A percentile compares a stretch with the other conserved stretches of the same genome.
Conservation (phyloP, 2,113 vertebrate species). For the Apaloderma vittatum region DNA sequence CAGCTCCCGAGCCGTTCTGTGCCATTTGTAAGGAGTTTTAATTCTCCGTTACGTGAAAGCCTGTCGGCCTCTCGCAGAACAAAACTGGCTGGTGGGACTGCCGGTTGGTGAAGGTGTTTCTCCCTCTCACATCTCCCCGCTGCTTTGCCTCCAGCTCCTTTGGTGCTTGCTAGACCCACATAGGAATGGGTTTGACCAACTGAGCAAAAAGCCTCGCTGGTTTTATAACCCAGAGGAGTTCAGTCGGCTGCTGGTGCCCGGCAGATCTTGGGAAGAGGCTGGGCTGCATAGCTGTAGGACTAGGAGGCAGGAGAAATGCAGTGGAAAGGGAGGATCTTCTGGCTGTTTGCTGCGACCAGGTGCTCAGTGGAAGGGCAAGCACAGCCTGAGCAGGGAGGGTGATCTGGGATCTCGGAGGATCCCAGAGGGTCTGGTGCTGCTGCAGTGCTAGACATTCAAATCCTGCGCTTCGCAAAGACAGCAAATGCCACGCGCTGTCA, state of each 20-base stretch:
- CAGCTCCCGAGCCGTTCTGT: background rate
- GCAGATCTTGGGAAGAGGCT: background rate
- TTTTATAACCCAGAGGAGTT: background rate
- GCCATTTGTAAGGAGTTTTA: background rate
- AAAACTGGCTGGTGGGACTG: background rate
- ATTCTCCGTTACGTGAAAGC: background rate
- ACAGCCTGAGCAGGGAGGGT: background rate
- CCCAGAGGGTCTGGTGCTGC: background rate
- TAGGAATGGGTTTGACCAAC: background rate
- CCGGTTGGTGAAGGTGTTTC: background rate
- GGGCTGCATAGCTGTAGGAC: background rate
- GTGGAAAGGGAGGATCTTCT: background rate
- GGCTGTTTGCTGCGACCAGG: background rate
- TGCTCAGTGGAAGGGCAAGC: background rate
- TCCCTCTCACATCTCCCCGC: background rate
- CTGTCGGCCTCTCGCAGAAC: background rate
- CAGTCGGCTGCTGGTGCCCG: background rate
- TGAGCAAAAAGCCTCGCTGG: background rate
- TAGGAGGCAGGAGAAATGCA: background rate
- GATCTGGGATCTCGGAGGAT: conserved; percentile 8
- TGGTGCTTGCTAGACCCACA: accelerated
- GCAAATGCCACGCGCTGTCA: background rate
- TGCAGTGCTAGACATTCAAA: background rate
- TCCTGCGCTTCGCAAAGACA: background rate
- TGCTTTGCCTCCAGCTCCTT: background rate